Evolutionary conservation across 2,113 vertebrate species (phyloP).

Genomic region (Telmatochromis brachygnathus): DNA sequence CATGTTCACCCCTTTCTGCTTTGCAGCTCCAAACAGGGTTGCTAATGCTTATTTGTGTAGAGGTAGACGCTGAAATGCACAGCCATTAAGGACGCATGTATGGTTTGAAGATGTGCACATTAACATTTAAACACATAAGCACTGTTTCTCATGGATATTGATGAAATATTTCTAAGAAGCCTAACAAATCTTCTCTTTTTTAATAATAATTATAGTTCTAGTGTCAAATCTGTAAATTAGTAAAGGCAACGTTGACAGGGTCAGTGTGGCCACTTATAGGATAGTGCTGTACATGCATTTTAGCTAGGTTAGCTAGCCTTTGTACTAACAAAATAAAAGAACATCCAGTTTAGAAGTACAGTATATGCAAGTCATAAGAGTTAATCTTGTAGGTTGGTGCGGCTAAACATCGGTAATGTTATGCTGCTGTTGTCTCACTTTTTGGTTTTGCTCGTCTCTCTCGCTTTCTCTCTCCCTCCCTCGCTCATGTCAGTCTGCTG

Average conservation of each 20-base stretch:
- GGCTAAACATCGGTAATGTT: constrained; percentile 35
- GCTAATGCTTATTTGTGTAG: constrained; percentile 34
- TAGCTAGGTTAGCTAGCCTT: background rate
- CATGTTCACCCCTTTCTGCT: constrained; percentile 2
- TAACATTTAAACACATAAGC: background rate
- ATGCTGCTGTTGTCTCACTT: constrained; percentile 51
- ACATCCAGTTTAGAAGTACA: background rate
- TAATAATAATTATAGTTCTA: background rate
- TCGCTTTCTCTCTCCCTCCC: background rate
- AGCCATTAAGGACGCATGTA: background rate
- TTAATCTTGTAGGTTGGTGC: background rate
- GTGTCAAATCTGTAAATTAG: background rate
- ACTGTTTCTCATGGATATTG: background rate
- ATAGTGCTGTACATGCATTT: background rate
- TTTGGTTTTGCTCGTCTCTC: constrained; percentile 14
- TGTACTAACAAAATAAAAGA: background rate
- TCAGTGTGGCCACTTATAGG: background rate
- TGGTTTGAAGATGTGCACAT: background rate
- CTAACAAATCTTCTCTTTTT: background rate
- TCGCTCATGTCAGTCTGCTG: constrained; percentile 57
- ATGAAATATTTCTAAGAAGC: background rate
- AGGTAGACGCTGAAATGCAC: background rate
- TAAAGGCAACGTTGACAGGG: background rate
- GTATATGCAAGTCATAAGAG: background rate
- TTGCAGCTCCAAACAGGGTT: constrained; percentile 39